phyloP scores from a whole-genome alignment of 2,888 invertebrate genomes.

The Callyntrura guangdongensis region DNA sequence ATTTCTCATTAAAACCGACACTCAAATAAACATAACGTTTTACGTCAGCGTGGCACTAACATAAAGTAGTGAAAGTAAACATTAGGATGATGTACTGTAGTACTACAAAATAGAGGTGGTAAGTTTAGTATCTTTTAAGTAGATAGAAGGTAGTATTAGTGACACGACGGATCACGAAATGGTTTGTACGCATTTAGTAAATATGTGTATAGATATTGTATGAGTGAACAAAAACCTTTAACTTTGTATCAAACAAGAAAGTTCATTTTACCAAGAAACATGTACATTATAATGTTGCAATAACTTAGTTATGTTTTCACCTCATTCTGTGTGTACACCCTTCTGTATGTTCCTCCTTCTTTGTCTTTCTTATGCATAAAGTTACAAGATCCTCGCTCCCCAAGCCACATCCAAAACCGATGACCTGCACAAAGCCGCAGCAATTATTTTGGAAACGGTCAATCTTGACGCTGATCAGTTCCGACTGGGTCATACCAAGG shows the following conservation, averaged over 20 bases:
- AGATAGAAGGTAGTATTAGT: not conserved
- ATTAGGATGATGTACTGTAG: not conserved
- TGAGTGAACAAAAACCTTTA: not conserved
- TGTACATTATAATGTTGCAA: not conserved
- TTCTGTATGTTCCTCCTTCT: conserved; percentile 49
- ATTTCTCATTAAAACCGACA: too few relatives aligned
- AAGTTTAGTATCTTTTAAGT: not conserved
- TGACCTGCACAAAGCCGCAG: conserved; percentile 93
- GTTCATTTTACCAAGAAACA: not conserved
- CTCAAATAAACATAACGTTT: too few relatives aligned
- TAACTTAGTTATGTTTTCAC: not conserved
- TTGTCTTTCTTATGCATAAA: conserved; percentile 87
- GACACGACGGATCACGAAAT: not conserved
- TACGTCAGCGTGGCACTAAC: too few relatives aligned
- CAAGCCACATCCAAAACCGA: conserved; percentile 91
- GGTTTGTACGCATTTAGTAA: too few relatives aligned
- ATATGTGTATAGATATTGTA: too few relatives aligned
- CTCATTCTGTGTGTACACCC: not conserved
- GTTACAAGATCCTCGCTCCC: conserved; percentile 99
- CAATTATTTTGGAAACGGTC: conserved; percentile 93
- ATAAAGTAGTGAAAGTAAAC: too few relatives aligned
- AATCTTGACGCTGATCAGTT: conserved; percentile 97
- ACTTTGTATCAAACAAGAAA: conserved; percentile 39
- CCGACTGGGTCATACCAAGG: conserved; percentile 98
- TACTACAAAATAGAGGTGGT: not conserved